Evolutionary conservation across 64 coral and sea anemone genomes (phyloP), one percentile per base, ranked within the genome.

Genomic region (Cladopsammia gracilis): DNA sequence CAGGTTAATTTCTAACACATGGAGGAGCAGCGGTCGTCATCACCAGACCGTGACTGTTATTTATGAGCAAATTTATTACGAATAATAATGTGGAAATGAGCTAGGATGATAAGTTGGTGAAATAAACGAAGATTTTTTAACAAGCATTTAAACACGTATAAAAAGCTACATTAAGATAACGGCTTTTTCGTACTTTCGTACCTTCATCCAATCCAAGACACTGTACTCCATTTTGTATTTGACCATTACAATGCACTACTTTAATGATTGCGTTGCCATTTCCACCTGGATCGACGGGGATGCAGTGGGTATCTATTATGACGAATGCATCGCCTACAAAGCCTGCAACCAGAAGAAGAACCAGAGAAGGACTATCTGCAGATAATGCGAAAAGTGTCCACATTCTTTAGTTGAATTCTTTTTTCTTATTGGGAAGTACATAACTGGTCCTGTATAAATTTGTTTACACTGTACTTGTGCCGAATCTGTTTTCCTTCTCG

Each of bases 191-290:
- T n/a, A n/a, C n/a, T n/a, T n/a, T n/a, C n/a, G n/a, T n/a, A n/a
- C n/a, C 20, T 70, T 26, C 57, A 87, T 7, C 85, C 85, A 87
- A 20, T 70, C 7, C 10, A 25, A 71, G 54, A 87, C 66, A 10
- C 49, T 73, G 10, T 25, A 34, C 85, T 73, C 66, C 86, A 58
- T 50, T 82, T 25, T 81, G 34, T 14, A 91, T 25, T 13, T 72
- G 5, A 10, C 48, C 23, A 58, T 71, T 72, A 18, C 43, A 58
- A 72, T 82, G 64, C 52, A 54, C 67, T n/a, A 70, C 22, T 70
- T 26, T 70, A 70, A 70, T 70, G n/a, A 70, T 70, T 70, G 67
- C 67, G 24, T 78, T 78, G 47, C 75, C 47, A 54, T 78, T 78
- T 52, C 75, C 75, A 5, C 75, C 75, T 78, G 48, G 53, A 52